A percentile compares a stretch with the other conserved stretches of the same genome.
Evolutionary conservation across 1,140 invertebrate species (phyloP).

Genomic region (Conopomorpha cramerella): DNA sequence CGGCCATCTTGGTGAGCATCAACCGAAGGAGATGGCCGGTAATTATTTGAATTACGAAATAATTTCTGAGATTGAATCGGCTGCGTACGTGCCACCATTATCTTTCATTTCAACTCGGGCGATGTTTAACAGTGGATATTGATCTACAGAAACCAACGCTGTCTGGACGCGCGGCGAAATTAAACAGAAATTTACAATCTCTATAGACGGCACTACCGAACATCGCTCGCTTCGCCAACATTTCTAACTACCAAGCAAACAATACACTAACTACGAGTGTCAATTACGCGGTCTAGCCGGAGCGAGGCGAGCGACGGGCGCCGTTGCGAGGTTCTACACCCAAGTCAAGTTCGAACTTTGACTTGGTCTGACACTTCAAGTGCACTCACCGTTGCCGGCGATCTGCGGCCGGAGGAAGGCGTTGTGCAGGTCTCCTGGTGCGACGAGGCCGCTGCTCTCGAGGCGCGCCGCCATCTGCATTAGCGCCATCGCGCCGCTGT

Average conservation of each 20-base stretch:
- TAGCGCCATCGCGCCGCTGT: conserved; percentile 63
- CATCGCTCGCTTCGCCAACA: too few species aligned
- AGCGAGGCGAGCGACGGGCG: too few species aligned
- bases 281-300: too few species aligned
- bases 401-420: conserved; percentile 49
- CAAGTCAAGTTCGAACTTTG: too few species aligned
- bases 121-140: conserved; percentile 10
- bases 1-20: conserved; percentile 11
- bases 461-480: conserved; percentile 65
- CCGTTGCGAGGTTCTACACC: too few species aligned
- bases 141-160: conserved; percentile 11
- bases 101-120: conserved; percentile 11
- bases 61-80: conserved; percentile 20
- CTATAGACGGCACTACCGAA: too few species aligned
- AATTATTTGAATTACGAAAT: conserved; percentile 24
- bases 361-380: conserved; percentile 5
- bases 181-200: too few species aligned
- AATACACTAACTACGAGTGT: too few species aligned
- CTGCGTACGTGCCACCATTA: conserved; percentile 16
- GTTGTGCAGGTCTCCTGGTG: conserved; percentile 50
- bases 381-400: conserved; percentile 59
- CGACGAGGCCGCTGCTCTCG: conserved; percentile 44
- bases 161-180: too few species aligned
- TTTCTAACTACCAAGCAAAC: too few species aligned
- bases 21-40: conserved; percentile 11